phyloP scores from a whole-genome alignment of 2,888 invertebrate genomes.

The Drosophila engyochracea region DNA sequence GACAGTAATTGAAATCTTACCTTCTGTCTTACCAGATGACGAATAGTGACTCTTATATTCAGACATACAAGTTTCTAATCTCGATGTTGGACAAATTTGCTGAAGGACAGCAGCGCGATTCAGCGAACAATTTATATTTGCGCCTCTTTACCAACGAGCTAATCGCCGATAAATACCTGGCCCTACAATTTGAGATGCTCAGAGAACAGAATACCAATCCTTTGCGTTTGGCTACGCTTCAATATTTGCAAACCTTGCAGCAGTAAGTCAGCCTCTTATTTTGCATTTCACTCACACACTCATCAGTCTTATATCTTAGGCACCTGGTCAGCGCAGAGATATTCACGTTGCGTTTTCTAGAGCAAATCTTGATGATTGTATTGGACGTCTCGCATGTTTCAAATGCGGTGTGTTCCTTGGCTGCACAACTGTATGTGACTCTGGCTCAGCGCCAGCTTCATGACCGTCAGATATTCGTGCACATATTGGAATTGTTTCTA shows the following conservation, averaged over 20 bases:
- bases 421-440: conserved; percentile 52
- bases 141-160: conserved; percentile 63
- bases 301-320: conserved; percentile 20
- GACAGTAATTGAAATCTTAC: not conserved
- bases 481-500: conserved; percentile 55
- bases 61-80: conserved; percentile 49
- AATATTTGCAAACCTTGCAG: conserved; percentile 59
- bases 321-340: conserved; percentile 56
- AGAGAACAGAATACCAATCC: conserved; percentile 20
- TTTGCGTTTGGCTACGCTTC: conserved; percentile 40
- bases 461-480: conserved; percentile 42
- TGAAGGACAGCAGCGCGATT: conserved; percentile 27
- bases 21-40: conserved; percentile 34
- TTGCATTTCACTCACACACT: not conserved
- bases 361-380: conserved; percentile 53
- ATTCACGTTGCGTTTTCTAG: conserved; percentile 58
- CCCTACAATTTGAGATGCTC: conserved; percentile 49
- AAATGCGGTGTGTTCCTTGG: conserved; percentile 22
- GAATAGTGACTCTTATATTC: conserved; percentile 16
- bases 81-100: conserved; percentile 42
- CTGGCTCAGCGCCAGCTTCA: conserved; percentile 50
- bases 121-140: conserved; percentile 33
- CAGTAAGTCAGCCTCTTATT: conserved; percentile 20
- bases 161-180: conserved; percentile 45
- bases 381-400: conserved; percentile 19